Percentiles rank a stretch among this genome's conserved stretches.
Evolutionary conservation across 2,113 vertebrate genomes (phyloP).

Genomic region (Ifrita kowaldi): DNA sequence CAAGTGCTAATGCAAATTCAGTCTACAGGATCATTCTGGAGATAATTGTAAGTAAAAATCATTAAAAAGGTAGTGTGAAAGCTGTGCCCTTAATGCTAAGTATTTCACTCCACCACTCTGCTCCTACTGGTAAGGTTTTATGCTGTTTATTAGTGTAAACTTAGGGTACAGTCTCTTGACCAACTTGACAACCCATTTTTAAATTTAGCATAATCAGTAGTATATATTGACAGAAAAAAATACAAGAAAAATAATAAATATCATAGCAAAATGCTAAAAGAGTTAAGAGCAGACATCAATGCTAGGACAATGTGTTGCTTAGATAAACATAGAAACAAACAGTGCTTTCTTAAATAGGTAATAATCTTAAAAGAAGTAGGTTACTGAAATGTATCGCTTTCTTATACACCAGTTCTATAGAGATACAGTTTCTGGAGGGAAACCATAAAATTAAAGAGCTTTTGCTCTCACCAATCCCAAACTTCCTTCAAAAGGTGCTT

Average conservation of each 20-base stretch:
- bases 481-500: not conserved
- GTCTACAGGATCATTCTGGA: not conserved
- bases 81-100: not conserved
- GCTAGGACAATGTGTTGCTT: not conserved
- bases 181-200: not conserved
- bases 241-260: not conserved
- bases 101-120: not conserved
- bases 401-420: not conserved
- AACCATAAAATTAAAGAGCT: not conserved
- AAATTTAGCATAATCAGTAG: not conserved
- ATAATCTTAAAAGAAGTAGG: not conserved
- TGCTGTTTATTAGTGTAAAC: not conserved
- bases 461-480: fast-evolving
- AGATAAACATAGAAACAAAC: not conserved
- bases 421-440: not conserved
- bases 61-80: not conserved
- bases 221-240: not conserved
- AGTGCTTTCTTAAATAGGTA: not conserved
- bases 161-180: not conserved
- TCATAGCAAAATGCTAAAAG: not conserved
- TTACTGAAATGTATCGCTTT: not conserved
- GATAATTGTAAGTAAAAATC: not conserved
- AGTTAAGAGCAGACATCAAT: not conserved
- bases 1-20: not conserved
- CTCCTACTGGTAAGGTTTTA: not conserved